Conservation (phyloP, 2,113 vertebrate species). For the Psophia crepitans region DNA sequence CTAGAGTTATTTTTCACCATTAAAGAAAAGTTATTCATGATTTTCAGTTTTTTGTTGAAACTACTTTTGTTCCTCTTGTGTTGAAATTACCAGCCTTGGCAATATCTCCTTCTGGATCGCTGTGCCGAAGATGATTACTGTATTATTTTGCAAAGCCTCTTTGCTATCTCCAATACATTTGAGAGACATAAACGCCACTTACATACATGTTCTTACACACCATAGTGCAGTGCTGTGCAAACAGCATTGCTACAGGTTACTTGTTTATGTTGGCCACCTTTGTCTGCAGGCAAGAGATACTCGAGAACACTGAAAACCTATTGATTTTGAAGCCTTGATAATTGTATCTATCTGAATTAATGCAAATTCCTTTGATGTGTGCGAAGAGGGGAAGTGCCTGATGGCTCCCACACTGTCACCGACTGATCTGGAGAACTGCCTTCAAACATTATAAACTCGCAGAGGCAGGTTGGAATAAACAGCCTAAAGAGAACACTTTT, state of each 20-base stretch:
- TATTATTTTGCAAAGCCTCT: neutral
- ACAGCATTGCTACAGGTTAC: neutral
- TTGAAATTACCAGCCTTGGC: neutral
- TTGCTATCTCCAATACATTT: neutral
- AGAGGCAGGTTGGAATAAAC: slow-evolving; percentile 18
- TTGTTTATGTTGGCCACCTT: neutral
- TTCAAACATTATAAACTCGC: neutral
- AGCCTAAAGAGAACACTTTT: slow-evolving; percentile 35
- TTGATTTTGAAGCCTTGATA: neutral
- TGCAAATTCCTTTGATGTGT: neutral
- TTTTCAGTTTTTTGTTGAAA: neutral
- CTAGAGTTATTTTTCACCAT: slow-evolving; percentile 13
- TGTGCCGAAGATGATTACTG: neutral
- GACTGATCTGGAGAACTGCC: neutral
- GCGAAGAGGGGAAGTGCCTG: neutral
- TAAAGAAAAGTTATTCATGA: neutral
- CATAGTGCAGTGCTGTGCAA: neutral
- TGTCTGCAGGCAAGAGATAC: neutral
- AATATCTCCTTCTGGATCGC: neutral
- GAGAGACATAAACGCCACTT: neutral
- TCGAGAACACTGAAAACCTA: neutral
- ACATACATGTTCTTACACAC: neutral
- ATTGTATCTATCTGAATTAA: neutral
- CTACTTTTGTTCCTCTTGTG: neutral
- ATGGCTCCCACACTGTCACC: neutral